A percentile compares a stretch with the other conserved stretches of the same genome.
Conservation (phyloP, 2,888 invertebrate genomes). For the Listrodromus nycthemerus region DNA sequence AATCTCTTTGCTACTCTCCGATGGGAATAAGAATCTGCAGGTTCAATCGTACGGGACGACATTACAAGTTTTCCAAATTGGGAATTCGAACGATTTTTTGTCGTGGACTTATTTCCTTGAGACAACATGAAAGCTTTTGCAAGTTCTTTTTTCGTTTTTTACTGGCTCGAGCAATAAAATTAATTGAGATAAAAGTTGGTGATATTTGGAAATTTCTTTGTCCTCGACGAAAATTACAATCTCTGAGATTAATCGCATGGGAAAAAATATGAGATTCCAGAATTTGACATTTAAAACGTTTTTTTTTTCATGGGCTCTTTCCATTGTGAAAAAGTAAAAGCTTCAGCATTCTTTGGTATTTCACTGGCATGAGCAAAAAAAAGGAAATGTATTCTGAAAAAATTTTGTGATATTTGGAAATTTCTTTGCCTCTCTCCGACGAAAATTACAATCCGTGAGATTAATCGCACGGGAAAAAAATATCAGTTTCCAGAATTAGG, state of each 20-base stretch:
- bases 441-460: background rate
- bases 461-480: background rate
- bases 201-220: background rate
- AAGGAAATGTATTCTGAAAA: constrained; percentile 2
- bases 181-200: constrained; percentile 16
- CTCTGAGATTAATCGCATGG: background rate
- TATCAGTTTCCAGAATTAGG: background rate
- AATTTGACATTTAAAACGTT: background rate
- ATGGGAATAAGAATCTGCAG: constrained; percentile 12
- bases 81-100: background rate
- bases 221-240: constrained; percentile 6
- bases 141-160: background rate
- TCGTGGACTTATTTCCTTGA: background rate
- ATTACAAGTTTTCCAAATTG: background rate
- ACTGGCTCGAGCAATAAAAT: background rate
- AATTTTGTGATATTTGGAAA: constrained; percentile 40
- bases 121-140: too few species aligned
- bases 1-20: background rate
- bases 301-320: background rate
- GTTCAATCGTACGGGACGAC: background rate
- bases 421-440: background rate
- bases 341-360: background rate
- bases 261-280: background rate
- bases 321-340: too few species aligned
- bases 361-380: background rate